These are phyloP conservation scores for Lichenostomus cassidix DNA, from an alignment of 2,113 vertebrate species.

Conservation along the genomic window DNA sequence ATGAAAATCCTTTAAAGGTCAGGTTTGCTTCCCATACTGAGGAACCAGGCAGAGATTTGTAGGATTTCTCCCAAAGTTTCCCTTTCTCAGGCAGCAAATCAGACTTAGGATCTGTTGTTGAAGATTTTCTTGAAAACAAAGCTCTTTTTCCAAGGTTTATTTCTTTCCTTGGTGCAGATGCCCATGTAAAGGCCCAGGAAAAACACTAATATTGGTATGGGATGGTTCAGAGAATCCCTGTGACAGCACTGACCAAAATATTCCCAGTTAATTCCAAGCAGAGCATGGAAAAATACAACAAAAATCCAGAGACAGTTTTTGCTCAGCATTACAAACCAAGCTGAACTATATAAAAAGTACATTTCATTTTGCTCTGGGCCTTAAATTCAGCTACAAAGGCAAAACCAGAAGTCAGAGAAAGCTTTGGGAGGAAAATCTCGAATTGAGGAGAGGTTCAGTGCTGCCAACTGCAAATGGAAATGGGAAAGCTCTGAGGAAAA, in stretches of 20 bases:
- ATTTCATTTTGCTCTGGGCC: neutral
- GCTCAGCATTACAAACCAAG: neutral
- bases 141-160: neutral
- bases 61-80: neutral
- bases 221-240: neutral
- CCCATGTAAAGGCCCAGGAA: rapidly evolving
- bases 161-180: neutral
- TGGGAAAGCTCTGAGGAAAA: neutral
- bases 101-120: neutral
- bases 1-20: neutral
- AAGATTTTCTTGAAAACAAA: neutral
- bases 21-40: neutral
- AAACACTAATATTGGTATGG: neutral
- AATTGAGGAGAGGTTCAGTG: rapidly evolving
- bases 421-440: neutral
- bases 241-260: neutral
- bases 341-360: neutral
- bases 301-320: neutral
- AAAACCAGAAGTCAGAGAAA: neutral
- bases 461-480: neutral
- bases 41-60: neutral
- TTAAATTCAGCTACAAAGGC: neutral
- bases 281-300: neutral
- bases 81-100: neutral
- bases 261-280: neutral